Evolutionary conservation across 1,140 invertebrate genomes (phyloP).

Genomic region (Neodiprion pinetum): DNA sequence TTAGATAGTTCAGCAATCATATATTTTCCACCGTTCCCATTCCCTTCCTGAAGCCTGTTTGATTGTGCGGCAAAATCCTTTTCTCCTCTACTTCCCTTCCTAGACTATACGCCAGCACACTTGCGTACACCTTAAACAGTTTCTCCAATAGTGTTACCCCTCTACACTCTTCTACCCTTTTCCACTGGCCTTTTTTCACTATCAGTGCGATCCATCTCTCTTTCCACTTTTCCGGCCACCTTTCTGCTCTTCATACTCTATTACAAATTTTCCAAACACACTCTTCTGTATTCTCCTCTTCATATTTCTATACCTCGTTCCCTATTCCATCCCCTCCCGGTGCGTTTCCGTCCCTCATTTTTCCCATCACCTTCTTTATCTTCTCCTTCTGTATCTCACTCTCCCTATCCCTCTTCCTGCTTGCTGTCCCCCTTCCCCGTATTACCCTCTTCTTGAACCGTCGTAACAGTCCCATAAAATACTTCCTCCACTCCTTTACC

Average conservation of each 20-base stretch:
- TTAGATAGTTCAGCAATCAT: too few relatives aligned
- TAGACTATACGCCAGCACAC: too few relatives aligned
- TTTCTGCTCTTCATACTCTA: slow-evolving; percentile 4
- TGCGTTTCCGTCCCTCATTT: not conserved
- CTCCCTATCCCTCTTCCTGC: slow-evolving; percentile 7
- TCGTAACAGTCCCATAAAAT: too few relatives aligned
- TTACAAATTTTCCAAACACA: slow-evolving; percentile 4
- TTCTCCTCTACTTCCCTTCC: too few relatives aligned
- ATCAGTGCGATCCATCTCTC: slow-evolving; percentile 6
- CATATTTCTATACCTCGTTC: slow-evolving; percentile 14
- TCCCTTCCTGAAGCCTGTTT: too few relatives aligned
- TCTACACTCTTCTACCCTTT: not conserved
- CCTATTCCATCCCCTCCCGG: not conserved
- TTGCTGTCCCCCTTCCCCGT: not conserved
- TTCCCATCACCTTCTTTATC: not conserved
- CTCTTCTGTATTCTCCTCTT: not conserved
- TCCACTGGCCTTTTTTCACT: not conserved
- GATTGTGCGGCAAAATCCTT: too few relatives aligned
- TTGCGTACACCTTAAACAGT: too few relatives aligned
- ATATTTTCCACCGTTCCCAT: too few relatives aligned
- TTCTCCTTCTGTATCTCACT: slow-evolving; percentile 13
- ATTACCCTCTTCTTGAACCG: too few relatives aligned
- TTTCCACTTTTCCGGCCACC: not conserved
- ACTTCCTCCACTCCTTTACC: too few relatives aligned
- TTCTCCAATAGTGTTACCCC: not conserved